Conservation (phyloP, 1,140 invertebrate species). For the Marisa cornuarietis region DNA sequence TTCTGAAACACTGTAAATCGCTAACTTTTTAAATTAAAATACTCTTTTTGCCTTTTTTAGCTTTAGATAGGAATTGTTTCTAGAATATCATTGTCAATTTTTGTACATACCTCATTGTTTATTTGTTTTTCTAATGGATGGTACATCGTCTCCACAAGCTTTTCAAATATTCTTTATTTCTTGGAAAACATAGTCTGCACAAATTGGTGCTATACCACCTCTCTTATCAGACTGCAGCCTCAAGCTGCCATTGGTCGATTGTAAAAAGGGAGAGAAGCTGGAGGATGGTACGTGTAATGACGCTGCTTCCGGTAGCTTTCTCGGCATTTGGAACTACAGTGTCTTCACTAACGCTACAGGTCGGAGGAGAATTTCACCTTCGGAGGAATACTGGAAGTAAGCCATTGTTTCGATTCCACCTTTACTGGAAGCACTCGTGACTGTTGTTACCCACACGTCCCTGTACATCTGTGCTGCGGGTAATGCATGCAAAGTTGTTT, state of each 20-base stretch:
- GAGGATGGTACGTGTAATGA: constrained; percentile 44
- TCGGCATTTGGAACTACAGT: constrained; percentile 48
- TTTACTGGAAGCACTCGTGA: neutral
- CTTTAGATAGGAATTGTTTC: neutral
- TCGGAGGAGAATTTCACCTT: constrained; percentile 36
- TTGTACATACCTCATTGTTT: neutral
- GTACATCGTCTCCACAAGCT: neutral
- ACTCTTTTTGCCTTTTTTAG: neutral
- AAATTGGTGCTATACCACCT: too few relatives aligned
- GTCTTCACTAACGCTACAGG: constrained; percentile 45
- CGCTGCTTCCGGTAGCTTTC: constrained; percentile 24
- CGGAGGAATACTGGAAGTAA: constrained; percentile 54
- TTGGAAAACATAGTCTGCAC: neutral
- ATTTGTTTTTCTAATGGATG: neutral
- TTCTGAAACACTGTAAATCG: neutral
- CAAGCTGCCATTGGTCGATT: constrained; percentile 41
- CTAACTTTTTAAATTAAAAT: neutral
- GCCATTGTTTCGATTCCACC: neutral
- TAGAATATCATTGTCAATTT: neutral
- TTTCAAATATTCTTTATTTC: neutral
- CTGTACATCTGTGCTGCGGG: too few relatives aligned
- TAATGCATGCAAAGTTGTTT: too few relatives aligned
- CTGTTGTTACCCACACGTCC: neutral
- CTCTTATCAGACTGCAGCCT: constrained; percentile 46
- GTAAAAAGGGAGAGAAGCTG: constrained; percentile 23